A percentile compares a stretch with the other conserved stretches of the same genome.
Evolutionary conservation across 1,140 invertebrate genomes (phyloP).

Genomic region (Delia radicum): DNA sequence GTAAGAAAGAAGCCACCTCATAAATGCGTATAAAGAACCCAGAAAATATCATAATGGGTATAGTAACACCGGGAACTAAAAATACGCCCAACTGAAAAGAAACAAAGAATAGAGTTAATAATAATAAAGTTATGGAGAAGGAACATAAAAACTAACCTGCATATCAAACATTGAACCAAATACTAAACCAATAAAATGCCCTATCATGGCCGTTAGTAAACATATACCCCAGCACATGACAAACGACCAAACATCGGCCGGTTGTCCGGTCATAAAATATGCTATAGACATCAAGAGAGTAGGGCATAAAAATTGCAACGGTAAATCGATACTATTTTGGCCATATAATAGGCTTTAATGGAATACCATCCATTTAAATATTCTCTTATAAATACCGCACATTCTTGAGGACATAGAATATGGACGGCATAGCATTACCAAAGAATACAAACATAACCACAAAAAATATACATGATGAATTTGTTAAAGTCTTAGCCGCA

Average conservation of each 20-base stretch:
- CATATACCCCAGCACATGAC: constrained; percentile 70
- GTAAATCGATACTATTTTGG: constrained; percentile 86
- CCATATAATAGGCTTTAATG: constrained; percentile 76
- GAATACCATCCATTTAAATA: constrained; percentile 91
- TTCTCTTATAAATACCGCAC: constrained; percentile 82
- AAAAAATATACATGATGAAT: constrained; percentile 82
- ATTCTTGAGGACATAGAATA: constrained; percentile 81
- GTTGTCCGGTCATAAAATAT: constrained; percentile 82
- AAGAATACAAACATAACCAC: constrained; percentile 83
- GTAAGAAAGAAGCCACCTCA: constrained; percentile 72
- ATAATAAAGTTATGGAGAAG: constrained; percentile 64
- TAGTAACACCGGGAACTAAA: constrained; percentile 75
- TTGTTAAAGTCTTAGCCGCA: constrained; percentile 73
- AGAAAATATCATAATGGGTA: constrained; percentile 81
- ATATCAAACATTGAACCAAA: constrained; percentile 71
- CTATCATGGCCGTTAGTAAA: constrained; percentile 71
- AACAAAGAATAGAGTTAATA: constrained; percentile 58
- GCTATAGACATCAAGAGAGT: constrained; percentile 73
- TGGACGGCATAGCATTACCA: constrained; percentile 84
- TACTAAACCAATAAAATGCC: constrained; percentile 76
- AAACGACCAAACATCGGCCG: constrained; percentile 67
- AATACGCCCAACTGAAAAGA: constrained; percentile 73
- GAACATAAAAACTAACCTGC: constrained; percentile 62
- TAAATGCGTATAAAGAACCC: constrained; percentile 82
- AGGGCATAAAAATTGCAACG: constrained; percentile 75